phyloP scores from a whole-genome alignment of 1,140 invertebrate species.

The Calephelis virginiensis region DNA sequence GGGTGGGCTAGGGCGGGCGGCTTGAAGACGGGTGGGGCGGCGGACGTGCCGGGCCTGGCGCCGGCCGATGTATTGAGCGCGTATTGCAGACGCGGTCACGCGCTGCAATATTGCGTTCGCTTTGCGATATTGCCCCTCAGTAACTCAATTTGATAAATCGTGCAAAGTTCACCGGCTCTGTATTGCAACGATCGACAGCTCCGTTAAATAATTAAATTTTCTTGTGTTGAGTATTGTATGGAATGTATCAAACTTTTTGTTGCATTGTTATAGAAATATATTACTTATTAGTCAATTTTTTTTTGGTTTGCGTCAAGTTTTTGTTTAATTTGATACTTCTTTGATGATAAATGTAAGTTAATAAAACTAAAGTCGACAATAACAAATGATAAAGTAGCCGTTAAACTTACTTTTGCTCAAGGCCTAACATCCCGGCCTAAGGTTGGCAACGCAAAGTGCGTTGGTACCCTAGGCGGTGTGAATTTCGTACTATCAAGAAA shows the following conservation, averaged over 20 bases:
- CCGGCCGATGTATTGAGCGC: conserved; percentile 78
- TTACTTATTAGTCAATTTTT: too few species aligned
- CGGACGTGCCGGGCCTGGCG: conserved; percentile 74
- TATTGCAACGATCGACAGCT: conserved; percentile 59
- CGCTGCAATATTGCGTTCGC: conserved; percentile 78
- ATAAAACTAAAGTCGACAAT: too few species aligned
- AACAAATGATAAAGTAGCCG: too few species aligned
- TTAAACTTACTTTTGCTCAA: too few species aligned
- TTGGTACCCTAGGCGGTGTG: too few species aligned
- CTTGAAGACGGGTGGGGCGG: conserved; percentile 50
- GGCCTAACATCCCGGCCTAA: too few species aligned
- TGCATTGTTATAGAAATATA: background rate
- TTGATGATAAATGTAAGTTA: too few species aligned
- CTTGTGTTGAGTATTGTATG: conserved; percentile 17
- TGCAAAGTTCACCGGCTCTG: conserved; percentile 66
- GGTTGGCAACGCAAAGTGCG: too few species aligned
- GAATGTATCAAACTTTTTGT: conserved; percentile 1
- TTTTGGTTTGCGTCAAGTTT: too few species aligned
- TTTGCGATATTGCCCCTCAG: conserved; percentile 73
- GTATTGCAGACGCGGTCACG: conserved; percentile 77
- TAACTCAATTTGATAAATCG: conserved; percentile 78
- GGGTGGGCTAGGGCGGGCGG: conserved; percentile 50
- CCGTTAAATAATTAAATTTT: conserved; percentile 49
- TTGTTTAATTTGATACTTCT: too few species aligned
- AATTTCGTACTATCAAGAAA: too few species aligned